Percentiles rank a stretch among this genome's conserved stretches.
These are phyloP conservation scores for Brachystomella parvula DNA, from an alignment of 1,140 invertebrate genomes.

Conservation along the genomic window DNA sequence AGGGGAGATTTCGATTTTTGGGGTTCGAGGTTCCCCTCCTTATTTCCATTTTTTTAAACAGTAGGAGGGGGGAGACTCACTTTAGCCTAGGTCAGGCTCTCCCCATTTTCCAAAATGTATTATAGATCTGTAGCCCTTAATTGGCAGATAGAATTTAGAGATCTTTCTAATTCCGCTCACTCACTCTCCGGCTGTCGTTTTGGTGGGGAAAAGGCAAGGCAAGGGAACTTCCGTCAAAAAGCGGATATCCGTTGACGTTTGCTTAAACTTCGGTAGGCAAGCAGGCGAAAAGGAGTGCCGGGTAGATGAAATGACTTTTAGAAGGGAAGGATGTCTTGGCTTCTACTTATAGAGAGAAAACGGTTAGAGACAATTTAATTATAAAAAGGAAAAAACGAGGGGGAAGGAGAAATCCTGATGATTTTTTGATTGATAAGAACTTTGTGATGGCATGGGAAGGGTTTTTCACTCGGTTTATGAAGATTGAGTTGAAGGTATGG, in stretches of 20 bases:
- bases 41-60: neutral
- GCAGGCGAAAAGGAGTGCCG: neutral
- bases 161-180: neutral
- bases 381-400: neutral
- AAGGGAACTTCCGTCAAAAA: neutral
- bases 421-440: neutral
- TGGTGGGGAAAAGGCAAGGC: neutral
- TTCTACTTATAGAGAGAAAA: neutral
- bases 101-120: conserved; percentile 4
- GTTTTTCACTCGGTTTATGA: neutral
- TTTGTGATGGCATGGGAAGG: neutral
- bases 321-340: neutral
- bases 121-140: neutral
- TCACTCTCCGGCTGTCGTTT: neutral
- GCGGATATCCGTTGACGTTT: conserved; percentile 6
- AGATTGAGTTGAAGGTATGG: neutral
- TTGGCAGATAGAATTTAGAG: conserved; percentile 6
- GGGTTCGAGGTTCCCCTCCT: too few species aligned
- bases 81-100: conserved; percentile 4
- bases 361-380: conserved; percentile 3
- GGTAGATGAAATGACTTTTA: neutral
- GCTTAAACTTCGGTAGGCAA: neutral
- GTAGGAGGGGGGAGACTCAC: neutral
- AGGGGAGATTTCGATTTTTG: conserved; percentile 1
- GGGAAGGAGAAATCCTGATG: neutral